Percentiles rank a stretch among this genome's conserved stretches.
These are phyloP conservation scores for Hirtodrosophila cameraria DNA, from an alignment of 2,888 invertebrate genomes.

Conservation along the genomic window DNA sequence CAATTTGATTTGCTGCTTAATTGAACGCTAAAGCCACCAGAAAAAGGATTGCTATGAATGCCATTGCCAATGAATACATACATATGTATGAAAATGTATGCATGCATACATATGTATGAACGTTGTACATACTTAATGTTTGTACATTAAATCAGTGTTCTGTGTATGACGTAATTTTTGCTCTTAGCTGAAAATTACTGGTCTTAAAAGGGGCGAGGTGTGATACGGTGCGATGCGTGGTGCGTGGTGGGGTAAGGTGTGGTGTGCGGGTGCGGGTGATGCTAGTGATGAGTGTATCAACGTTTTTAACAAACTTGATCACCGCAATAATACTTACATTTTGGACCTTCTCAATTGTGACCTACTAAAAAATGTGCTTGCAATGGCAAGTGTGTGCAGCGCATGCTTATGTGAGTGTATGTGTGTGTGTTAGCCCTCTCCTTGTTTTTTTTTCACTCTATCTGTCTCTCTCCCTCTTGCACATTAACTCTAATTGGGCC, in stretches of 20 bases:
- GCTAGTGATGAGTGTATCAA: neutral
- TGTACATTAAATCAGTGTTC: constrained; percentile 6
- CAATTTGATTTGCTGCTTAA: neutral
- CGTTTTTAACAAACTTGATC: constrained; percentile 18
- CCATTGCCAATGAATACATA: constrained; percentile 1
- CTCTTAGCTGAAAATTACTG: neutral
- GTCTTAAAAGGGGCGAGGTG: neutral
- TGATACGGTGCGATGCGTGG: neutral
- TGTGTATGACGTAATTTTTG: constrained; percentile 43
- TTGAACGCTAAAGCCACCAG: neutral
- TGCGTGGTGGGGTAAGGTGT: too few species aligned
- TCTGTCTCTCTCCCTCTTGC: neutral
- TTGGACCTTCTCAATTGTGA: constrained; percentile 14
- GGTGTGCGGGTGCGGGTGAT: too few species aligned
- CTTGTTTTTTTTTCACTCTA: neutral
- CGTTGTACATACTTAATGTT: constrained; percentile 1
- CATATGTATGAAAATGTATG: neutral
- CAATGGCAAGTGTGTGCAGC: neutral
- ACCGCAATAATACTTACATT: constrained; percentile 1
- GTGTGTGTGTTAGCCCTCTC: neutral
- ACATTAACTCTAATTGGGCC: neutral
- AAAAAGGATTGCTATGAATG: neutral
- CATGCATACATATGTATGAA: neutral
- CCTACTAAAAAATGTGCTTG: constrained; percentile 5
- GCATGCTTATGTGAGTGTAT: constrained; percentile 1